A percentile compares a stretch with the other conserved stretches of the same genome.
Evolutionary conservation across 2,888 invertebrate genomes (phyloP).

Genomic region (Scaptomyza polygonia): DNA sequence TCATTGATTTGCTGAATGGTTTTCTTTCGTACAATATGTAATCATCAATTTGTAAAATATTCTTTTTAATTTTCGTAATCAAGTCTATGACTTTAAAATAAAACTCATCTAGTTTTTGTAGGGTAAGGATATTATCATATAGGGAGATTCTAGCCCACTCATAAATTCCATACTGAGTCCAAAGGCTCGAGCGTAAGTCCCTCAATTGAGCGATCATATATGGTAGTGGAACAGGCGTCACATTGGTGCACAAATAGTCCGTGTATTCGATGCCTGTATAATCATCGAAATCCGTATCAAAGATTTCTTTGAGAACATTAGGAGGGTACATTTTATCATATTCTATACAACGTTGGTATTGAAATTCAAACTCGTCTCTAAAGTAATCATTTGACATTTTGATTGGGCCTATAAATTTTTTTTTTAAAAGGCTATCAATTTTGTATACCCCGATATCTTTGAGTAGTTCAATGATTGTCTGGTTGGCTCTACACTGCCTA

Average conservation of each 20-base stretch:
- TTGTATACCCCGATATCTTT: neutral
- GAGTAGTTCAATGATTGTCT: neutral
- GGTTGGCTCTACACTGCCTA: neutral
- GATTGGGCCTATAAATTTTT: conserved; percentile 34
- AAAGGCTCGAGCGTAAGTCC: conserved; percentile 34
- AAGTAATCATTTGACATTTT: too few species aligned
- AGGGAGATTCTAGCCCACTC: conserved; percentile 53
- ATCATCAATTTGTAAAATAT: conserved; percentile 37
- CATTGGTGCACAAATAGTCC: conserved; percentile 31
- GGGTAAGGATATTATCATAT: conserved; percentile 84
- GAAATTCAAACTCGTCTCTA: too few species aligned
- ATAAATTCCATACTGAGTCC: conserved; percentile 52
- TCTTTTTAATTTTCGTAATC: conserved; percentile 22
- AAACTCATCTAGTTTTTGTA: conserved; percentile 86
- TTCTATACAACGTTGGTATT: too few species aligned
- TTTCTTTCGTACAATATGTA: conserved; percentile 37
- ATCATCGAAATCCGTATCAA: too few species aligned
- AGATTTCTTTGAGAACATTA: too few species aligned
- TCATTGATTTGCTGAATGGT: conserved; percentile 88
- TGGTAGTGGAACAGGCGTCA: conserved; percentile 43
- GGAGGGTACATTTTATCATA: too few species aligned
- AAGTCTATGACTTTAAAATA: conserved; percentile 24
- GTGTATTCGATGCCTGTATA: conserved; percentile 40
- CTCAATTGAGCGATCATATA: conserved; percentile 37
- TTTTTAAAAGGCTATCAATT: conserved; percentile 26